These are phyloP conservation scores for Ephialtes manifestator DNA, from an alignment of 2,888 invertebrate species.

Conservation along the genomic window DNA sequence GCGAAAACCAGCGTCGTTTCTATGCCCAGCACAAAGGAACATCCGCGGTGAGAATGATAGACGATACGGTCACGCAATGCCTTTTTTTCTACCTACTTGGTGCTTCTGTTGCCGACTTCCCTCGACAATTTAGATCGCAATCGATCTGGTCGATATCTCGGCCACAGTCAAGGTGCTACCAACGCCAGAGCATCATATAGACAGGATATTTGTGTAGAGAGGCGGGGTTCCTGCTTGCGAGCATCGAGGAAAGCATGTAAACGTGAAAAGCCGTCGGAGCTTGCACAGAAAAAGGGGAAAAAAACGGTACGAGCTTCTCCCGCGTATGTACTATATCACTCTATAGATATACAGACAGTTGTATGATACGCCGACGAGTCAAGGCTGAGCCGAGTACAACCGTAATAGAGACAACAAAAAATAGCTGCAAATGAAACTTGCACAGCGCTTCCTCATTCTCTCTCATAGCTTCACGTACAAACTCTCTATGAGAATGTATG, in stretches of 20 bases:
- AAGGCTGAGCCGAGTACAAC: conserved; percentile 15
- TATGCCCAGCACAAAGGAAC: conserved; percentile 63
- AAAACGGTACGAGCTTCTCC: background rate
- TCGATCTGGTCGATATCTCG: conserved; percentile 77
- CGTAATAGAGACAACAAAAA: conserved; percentile 5
- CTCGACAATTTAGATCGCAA: conserved; percentile 75
- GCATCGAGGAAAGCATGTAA: conserved; percentile 22
- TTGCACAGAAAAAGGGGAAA: background rate
- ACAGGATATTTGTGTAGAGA: background rate
- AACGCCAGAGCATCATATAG: conserved; percentile 1
- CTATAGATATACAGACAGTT: background rate
- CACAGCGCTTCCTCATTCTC: background rate
- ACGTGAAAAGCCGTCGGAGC: background rate
- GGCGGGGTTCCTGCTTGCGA: background rate
- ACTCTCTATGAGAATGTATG: background rate
- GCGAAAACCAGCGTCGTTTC: conserved; percentile 23
- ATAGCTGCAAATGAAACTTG: conserved; percentile 17
- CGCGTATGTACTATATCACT: background rate
- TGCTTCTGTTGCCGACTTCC: conserved; percentile 25
- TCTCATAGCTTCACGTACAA: background rate
- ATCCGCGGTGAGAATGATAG: conserved; percentile 70
- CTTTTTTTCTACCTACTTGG: conserved; percentile 43
- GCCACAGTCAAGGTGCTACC: conserved; percentile 78
- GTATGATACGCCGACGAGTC: conserved; percentile 12
- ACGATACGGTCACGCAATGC: conserved; percentile 75